phyloP scores from a whole-genome alignment of 2,113 vertebrate species.

The Asarcornis scutulata region DNA sequence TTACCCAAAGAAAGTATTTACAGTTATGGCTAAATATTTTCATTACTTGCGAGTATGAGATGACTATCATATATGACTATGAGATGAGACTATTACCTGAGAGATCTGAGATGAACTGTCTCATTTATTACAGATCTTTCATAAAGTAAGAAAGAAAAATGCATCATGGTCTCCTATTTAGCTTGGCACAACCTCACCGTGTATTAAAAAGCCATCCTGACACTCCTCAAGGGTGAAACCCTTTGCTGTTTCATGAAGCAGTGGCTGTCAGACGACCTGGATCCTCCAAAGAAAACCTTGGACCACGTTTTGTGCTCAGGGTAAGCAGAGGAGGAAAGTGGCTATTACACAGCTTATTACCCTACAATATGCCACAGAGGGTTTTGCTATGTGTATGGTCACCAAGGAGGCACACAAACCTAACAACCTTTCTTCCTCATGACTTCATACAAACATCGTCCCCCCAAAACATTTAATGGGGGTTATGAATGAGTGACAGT shows the following conservation, averaged over 20 bases:
- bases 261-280: not conserved
- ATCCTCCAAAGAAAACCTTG: not conserved
- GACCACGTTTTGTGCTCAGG: fast-evolving
- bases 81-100: not conserved
- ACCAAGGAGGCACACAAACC: too few species aligned
- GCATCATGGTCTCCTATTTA: fast-evolving
- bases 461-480: fast-evolving
- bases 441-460: not conserved
- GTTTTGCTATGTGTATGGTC: not conserved
- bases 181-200: not conserved
- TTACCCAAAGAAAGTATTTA: fast-evolving
- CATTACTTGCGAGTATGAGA: not conserved
- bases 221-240: not conserved
- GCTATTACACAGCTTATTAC: not conserved
- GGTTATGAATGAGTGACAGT: too few species aligned
- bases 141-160: not conserved
- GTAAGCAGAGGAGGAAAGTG: not conserved
- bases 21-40: not conserved
- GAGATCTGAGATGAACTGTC: not conserved
- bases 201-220: fast-evolving
- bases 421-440: not conserved
- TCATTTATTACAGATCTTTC: not conserved
- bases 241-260: too few species aligned
- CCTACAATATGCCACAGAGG: fast-evolving
- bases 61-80: too few species aligned